Percentiles rank a stretch among this genome's conserved stretches.
phyloP scores from a whole-genome alignment of 2,113 vertebrate species.

The Malurus cyaneus region DNA sequence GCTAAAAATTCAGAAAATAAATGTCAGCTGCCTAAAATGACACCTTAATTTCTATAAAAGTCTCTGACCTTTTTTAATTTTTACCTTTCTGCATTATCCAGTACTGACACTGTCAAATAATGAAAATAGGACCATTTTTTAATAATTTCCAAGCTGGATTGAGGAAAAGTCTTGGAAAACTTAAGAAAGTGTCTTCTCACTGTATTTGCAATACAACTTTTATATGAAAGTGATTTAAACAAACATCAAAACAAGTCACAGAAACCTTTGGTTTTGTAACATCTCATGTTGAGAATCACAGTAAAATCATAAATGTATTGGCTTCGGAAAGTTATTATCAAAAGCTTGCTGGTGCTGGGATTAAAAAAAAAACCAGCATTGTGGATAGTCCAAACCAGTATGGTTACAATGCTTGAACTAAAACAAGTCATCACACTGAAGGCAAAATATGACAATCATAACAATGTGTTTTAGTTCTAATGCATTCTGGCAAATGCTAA shows the following conservation, averaged over 20 bases:
- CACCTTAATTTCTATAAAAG: neutral
- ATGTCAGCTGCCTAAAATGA: neutral
- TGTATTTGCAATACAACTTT: neutral
- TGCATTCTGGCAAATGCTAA: neutral
- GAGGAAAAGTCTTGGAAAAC: neutral
- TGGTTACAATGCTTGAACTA: neutral
- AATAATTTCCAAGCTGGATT: neutral
- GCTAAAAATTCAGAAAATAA: neutral
- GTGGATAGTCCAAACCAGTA: neutral
- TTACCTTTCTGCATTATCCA: neutral
- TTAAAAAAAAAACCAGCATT: neutral
- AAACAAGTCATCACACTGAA: neutral
- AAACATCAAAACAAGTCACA: neutral
- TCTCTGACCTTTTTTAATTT: neutral
- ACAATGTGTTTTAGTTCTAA: neutral
- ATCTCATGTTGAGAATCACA: neutral
- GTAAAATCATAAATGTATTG: neutral
- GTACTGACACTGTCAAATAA: neutral
- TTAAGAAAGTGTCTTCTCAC: neutral
- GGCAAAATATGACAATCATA: neutral
- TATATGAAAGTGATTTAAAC: neutral
- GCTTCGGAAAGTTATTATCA: neutral
- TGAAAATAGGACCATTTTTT: neutral
- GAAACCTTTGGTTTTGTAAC: neutral
- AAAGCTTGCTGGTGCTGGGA: neutral